Evolutionary conservation across 2,113 vertebrate genomes (phyloP), one percentile per base, ranked within the genome.

Genomic region (Candoia aspera): DNA sequence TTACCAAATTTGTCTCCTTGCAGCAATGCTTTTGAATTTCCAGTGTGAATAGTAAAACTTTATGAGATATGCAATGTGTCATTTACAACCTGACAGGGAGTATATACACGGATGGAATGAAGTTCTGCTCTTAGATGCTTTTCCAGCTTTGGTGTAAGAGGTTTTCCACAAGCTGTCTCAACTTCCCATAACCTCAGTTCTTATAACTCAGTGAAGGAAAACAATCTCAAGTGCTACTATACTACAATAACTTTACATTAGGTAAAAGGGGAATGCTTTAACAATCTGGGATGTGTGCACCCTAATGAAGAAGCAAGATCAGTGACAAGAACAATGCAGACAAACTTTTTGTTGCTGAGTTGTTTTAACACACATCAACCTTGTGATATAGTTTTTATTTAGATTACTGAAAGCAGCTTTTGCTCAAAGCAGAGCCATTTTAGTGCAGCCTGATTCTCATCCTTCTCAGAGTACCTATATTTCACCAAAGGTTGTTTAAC

Each of bases 371-470:
- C 15, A 1, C 17, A 21, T 91, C 92, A 87, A 87, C 54, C 90
- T n/a, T 86, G 93, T 26, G n/a, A 37, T 12, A 8, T 64, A 87
- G 8, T 90, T 92, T 89, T 53, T 90, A 57, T 23, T 84, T 23
- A 89, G 55, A 88, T 83, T 88, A 84, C 68, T 88, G 83, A 87
- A 83, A 33, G 46, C 21, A 26, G 55, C 59, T 83, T 3, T 33
- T 92, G 86, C 29, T 57, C 55, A 24, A 89, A 60, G 57, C 64
- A 89, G 58, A 57, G 17, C 46, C 62, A 57, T 58, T 84, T 88
- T 58, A 60, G 42, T 88, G 33, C 23, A 84, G 29, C 68, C 29
- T 15, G 4, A 84, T 2, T 88, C 29, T 9, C 49, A 64, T 64
- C 33, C 12, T 12, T 15, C 59, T 53, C 13, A 84, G 60, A 26